Conservation (phyloP, 2,888 invertebrate species). For the Sphinx pinastri region DNA sequence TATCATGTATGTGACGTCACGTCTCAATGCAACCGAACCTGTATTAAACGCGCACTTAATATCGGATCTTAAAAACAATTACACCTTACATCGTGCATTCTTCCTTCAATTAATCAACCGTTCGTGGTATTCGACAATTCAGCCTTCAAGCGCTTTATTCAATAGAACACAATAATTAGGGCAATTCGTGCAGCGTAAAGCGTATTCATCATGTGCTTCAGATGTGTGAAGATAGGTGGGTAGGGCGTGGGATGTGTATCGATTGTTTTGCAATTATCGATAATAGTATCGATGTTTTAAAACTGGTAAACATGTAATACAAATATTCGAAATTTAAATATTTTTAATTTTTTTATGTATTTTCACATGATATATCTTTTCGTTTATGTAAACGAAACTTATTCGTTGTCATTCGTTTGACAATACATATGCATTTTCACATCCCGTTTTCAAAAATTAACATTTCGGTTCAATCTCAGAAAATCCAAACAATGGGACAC, state of each 20-base stretch:
- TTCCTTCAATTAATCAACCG: slow-evolving; percentile 46
- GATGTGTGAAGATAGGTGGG: slow-evolving; percentile 53
- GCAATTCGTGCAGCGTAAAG: slow-evolving; percentile 62
- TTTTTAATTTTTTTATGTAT: neutral
- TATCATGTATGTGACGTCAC: neutral
- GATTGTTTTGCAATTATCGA: slow-evolving; percentile 30
- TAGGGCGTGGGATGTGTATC: slow-evolving; percentile 18
- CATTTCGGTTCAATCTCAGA: slow-evolving; percentile 1
- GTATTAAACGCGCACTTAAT: slow-evolving; percentile 33
- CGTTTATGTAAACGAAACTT: neutral
- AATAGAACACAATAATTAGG: slow-evolving; percentile 52
- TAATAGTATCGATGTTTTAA: slow-evolving; percentile 29
- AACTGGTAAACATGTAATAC: neutral
- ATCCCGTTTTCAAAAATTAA: slow-evolving; percentile 5
- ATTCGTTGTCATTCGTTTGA: neutral
- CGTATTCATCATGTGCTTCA: slow-evolving; percentile 70
- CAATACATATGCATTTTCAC: slow-evolving; percentile 5
- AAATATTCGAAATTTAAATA: neutral
- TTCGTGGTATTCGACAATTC: slow-evolving; percentile 31
- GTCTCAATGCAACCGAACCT: neutral
- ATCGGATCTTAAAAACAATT: slow-evolving; percentile 42
- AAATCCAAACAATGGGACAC: slow-evolving; percentile 3
- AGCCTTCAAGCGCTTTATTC: slow-evolving; percentile 40
- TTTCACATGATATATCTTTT: neutral
- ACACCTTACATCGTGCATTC: slow-evolving; percentile 36